These are phyloP conservation scores for Sebastes fasciatus DNA, from an alignment of 2,113 vertebrate genomes.

Conservation along the genomic window DNA sequence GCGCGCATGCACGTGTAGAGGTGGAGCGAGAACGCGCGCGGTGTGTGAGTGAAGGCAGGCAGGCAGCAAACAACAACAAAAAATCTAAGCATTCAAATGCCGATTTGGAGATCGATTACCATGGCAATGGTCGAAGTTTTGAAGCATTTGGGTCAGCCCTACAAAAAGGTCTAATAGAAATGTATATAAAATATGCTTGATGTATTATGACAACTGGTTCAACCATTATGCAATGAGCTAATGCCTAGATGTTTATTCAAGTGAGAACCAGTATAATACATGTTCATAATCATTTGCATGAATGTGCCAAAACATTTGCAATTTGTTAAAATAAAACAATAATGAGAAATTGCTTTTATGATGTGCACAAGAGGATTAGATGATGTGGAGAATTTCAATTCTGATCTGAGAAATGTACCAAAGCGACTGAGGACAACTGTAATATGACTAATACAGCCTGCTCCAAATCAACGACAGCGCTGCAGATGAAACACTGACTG, in stretches of 20 bases:
- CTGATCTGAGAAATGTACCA: too few relatives aligned
- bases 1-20: too few relatives aligned
- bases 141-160: neutral
- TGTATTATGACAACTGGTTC: neutral
- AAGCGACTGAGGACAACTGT: neutral
- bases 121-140: too few relatives aligned
- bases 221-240: neutral
- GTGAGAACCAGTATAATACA: neutral
- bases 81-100: too few relatives aligned
- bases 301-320: neutral
- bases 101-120: too few relatives aligned
- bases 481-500: constrained; percentile 10
- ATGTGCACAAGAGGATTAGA: neutral
- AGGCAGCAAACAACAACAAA: too few relatives aligned
- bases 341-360: neutral
- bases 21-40: too few relatives aligned
- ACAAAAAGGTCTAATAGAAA: neutral
- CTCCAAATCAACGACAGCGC: neutral
- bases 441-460: neutral
- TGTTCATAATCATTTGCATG: neutral
- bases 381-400: neutral
- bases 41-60: too few relatives aligned
- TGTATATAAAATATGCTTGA: neutral
- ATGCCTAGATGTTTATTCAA: neutral
- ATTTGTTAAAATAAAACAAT: neutral